Conservation (phyloP, 1,140 invertebrate genomes). For the Drosophila novamexicana region DNA sequence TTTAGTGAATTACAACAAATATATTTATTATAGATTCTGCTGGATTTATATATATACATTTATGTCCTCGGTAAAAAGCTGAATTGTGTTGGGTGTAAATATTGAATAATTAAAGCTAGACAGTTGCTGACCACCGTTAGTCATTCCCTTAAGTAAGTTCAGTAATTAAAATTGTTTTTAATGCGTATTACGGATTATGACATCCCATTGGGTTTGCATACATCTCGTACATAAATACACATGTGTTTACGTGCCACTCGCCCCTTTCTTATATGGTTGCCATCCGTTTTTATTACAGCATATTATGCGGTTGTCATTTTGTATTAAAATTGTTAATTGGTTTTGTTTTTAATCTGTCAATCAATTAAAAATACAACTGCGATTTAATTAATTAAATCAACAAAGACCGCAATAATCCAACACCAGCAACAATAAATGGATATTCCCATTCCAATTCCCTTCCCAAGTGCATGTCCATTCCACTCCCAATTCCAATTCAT, state of each 20-base stretch:
- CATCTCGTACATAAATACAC: slow-evolving; percentile 7
- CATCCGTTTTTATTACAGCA: slow-evolving; percentile 71
- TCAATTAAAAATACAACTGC: slow-evolving; percentile 84
- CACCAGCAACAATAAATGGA: slow-evolving; percentile 70
- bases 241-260: slow-evolving; percentile 16
- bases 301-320: slow-evolving; percentile 75
- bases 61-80: too few species aligned
- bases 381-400: slow-evolving; percentile 84
- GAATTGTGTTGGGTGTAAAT: not conserved
- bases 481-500: slow-evolving; percentile 1
- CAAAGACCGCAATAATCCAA: slow-evolving; percentile 79
- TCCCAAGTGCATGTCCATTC: not conserved
- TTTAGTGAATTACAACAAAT: too few species aligned
- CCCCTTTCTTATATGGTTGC: slow-evolving; percentile 1
- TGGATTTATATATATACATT: too few species aligned
- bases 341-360: slow-evolving; percentile 84
- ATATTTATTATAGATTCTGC: too few species aligned
- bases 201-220: slow-evolving; percentile 46
- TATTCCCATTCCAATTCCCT: slow-evolving; percentile 17
- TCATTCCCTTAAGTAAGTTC: slow-evolving; percentile 61
- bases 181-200: slow-evolving; percentile 77
- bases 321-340: slow-evolving; percentile 84
- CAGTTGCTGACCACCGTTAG: slow-evolving; percentile 15
- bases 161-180: slow-evolving; percentile 83
- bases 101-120: slow-evolving; percentile 23